Evolutionary conservation across 2,113 vertebrate species (phyloP).

Genomic region (Pseudopodoces humilis): DNA sequence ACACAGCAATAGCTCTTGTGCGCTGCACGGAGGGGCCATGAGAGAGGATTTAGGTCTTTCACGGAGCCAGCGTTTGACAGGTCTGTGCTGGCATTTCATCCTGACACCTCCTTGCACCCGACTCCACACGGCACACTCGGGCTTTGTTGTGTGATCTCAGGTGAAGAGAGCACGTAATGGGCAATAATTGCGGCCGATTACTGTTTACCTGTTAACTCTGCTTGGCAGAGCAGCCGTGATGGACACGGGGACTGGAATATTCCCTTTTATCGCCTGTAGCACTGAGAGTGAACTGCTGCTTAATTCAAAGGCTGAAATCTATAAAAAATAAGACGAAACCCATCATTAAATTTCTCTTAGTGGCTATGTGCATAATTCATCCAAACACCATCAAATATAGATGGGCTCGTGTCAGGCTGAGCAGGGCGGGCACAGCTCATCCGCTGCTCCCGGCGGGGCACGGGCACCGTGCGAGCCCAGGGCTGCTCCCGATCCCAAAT

Average conservation of each 20-base stretch:
- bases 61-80: constrained; percentile 20
- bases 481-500: accelerated
- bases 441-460: not conserved
- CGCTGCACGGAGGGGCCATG: not conserved
- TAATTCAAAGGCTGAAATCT: constrained; percentile 80
- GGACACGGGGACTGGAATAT: not conserved
- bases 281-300: constrained; percentile 67
- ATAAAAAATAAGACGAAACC: constrained; percentile 66
- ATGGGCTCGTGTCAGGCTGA: constrained; percentile 70
- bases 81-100: constrained; percentile 32
- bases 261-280: constrained; percentile 32
- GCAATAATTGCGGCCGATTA: constrained; percentile 78
- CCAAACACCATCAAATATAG: constrained; percentile 87
- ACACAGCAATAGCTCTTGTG: constrained; percentile 16
- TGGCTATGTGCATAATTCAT: constrained; percentile 93
- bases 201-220: constrained; percentile 64
- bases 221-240: constrained; percentile 51
- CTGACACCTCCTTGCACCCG: constrained; percentile 66
- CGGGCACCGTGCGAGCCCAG: accelerated
- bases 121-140: not conserved
- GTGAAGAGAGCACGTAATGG: constrained; percentile 72
- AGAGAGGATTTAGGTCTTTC: constrained; percentile 44
- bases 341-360: constrained; percentile 91
- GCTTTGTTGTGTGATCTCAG: constrained; percentile 74
- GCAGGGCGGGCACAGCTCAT: not conserved